Base-by-base conservation (phyloP, 2,888 invertebrate species). In the Papilio demoleus region DNA sequence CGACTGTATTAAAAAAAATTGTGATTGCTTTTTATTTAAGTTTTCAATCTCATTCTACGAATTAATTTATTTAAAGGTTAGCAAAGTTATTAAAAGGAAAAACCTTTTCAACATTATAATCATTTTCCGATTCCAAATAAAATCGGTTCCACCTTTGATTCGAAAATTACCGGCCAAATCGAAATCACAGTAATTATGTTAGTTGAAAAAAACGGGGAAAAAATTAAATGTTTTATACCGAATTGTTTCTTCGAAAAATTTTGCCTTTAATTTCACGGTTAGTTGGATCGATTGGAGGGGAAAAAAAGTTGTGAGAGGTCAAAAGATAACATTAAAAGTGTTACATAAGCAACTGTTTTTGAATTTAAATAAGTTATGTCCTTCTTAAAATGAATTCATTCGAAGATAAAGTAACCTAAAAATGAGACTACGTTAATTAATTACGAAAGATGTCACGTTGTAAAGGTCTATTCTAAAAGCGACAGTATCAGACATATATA, bases 211-310 rank as follows among this genome's bases (percentile, higher is more conserved):
- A 42, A 62, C 24, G 59, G 62, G 34, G 61, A 42, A 69, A 81
- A 81, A 81, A 82, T 80, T 77, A 78, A 79, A 79, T 75, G 72
- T 75, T 72, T 76, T 76, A 78, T 77, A 76, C 77, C 77, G 72
- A 81, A 81, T 81, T 79, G 80, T 82, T 88, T 87, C 87, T 80
- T 71, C 76, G 87, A 85, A 88, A 58, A 74, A 80, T 77, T 74
- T 63, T 70, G 68, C 70, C n/a, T 78, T 81, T 83, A 85, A 89
- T 89, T 88, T 88, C 86, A 89, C 82, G 88, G 83, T 84, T 83
- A 84, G 87, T 87, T 89, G 80, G 76, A 70, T 77, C 74, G 72
- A 76, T 70, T 77, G 72, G 74, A 70, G 72, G 70, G 69, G 72
- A 73, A 71, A 74, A 75, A 75, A 72, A 71, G 73, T 72, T 76